Evolutionary conservation across 2,797 vertebrate genomes (phyloP), one percentile per base, ranked within the genome.

Genomic region (Hydrocynus forskahlii): DNA sequence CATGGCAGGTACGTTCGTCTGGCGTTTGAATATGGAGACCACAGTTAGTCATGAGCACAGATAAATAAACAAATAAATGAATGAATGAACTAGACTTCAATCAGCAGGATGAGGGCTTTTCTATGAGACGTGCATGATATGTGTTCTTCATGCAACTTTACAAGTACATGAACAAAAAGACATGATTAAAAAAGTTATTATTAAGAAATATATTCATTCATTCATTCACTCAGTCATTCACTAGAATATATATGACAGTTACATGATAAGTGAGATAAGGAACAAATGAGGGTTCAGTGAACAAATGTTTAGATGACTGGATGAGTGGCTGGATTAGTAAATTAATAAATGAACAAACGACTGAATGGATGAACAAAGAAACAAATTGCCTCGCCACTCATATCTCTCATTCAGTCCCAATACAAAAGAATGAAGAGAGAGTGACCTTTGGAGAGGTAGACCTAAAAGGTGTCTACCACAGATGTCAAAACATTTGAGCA

Each of bases 401-500:
- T 23, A 71, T 81, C 35, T 63, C 55, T 19, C 52, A 50, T 48
- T 76, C 35, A 38, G 72, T 73, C 60, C 84, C 78, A 83, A 83
- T 25, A 69, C 19, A 50, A 80, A 1, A 57, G 8, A 4, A 60
- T 5, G 6, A 68, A 57, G 7, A 43, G 14, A 68, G 23, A 40
- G 7, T 12, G 19, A 63, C 7, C 16, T 40, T 45, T 40, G 50
- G 40, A 38, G 57, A 43, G 35, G 48, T 70, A 60, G 9, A 75
- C 54, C 54, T 59, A 59, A 74, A 72, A 76, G 16, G 76, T 68
- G 48, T 43, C 19, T 69, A 81, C 12, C 77, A 83, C 75, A 82
- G 76, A 71, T 84, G 80, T 70, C 52, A 70, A 87, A 88, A 85
- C 40, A 40, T 83, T 78, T 80, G 55, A 84, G 64, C 81, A 85